Conservation (phyloP, 2,888 invertebrate genomes). For the Hyposoter dolosus region DNA sequence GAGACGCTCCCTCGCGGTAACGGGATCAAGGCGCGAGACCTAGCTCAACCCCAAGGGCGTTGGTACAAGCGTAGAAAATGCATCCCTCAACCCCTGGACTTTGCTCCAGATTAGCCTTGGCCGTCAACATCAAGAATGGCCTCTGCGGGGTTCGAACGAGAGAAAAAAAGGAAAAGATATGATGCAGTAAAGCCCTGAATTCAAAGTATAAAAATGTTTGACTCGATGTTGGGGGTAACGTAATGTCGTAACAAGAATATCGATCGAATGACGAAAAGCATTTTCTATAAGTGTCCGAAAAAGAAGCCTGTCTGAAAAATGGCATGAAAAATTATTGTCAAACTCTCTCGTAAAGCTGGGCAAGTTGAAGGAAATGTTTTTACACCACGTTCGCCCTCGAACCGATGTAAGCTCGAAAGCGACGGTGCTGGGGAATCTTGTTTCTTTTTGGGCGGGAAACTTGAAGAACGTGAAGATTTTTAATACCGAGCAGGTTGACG, state of each 20-base stretch:
- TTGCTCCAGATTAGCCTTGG: background rate
- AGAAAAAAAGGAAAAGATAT: slow-evolving; percentile 57
- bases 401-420: background rate
- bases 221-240: background rate
- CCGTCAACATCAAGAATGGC: slow-evolving; percentile 47
- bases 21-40: slow-evolving; percentile 62
- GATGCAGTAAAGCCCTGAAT: slow-evolving; percentile 46
- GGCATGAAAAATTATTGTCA: background rate
- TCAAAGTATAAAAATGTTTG: background rate
- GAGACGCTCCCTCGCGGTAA: slow-evolving; percentile 26
- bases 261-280: background rate
- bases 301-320: background rate
- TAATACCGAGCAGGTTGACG: slow-evolving; percentile 37
- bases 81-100: slow-evolving; percentile 6
- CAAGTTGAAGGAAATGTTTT: background rate
- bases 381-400: background rate
- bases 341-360: background rate
- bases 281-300: background rate
- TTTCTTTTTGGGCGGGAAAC: slow-evolving; percentile 8
- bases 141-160: slow-evolving; percentile 51
- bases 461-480: slow-evolving; percentile 29
- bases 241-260: background rate
- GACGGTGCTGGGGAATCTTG: background rate
- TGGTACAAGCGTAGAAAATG: background rate
- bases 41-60: slow-evolving; percentile 51